A percentile compares a stretch with the other conserved stretches of the same genome.
Evolutionary conservation across 1,140 invertebrate species (phyloP).

Genomic region (Cherax destructor): DNA sequence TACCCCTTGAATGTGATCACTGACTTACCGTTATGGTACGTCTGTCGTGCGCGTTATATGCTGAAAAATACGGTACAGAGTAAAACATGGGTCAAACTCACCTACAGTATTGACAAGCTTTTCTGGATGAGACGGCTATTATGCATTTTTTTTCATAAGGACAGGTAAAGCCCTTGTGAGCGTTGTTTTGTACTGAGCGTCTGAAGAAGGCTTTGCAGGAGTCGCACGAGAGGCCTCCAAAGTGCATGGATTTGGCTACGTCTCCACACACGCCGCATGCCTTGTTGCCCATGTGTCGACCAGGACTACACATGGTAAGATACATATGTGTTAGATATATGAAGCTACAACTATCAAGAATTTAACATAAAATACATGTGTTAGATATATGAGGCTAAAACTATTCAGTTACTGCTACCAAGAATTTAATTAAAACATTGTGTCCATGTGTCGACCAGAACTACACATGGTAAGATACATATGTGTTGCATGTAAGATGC

Average conservation of each 20-base stretch:
- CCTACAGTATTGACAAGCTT: slow-evolving; percentile 75
- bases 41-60: no score
- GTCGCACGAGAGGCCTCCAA: slow-evolving; percentile 74
- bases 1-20: no score
- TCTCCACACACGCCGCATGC: slow-evolving; percentile 73
- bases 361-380: not conserved
- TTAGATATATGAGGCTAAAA: not conserved
- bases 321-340: not conserved
- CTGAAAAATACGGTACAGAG: no score
- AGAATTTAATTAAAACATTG: not conserved
- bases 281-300: slow-evolving; percentile 72
- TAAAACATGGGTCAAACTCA: slow-evolving; percentile 8
- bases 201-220: slow-evolving; percentile 75
- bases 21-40: no score
- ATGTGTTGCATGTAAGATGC: no score
- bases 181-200: slow-evolving; percentile 74
- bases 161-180: slow-evolving; percentile 74
- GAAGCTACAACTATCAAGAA: no score
- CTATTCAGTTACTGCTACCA: no score
- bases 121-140: slow-evolving; percentile 74
- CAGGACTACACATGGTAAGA: slow-evolving; percentile 24
- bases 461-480: no score
- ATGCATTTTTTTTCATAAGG: slow-evolving; percentile 74
- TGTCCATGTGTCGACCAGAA: no score
- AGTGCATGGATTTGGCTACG: slow-evolving; percentile 73